Percentiles rank a stretch among this genome's conserved stretches.
These are phyloP conservation scores for Volucella inflata DNA, from an alignment of 2,888 invertebrate genomes.

Conservation along the genomic window DNA sequence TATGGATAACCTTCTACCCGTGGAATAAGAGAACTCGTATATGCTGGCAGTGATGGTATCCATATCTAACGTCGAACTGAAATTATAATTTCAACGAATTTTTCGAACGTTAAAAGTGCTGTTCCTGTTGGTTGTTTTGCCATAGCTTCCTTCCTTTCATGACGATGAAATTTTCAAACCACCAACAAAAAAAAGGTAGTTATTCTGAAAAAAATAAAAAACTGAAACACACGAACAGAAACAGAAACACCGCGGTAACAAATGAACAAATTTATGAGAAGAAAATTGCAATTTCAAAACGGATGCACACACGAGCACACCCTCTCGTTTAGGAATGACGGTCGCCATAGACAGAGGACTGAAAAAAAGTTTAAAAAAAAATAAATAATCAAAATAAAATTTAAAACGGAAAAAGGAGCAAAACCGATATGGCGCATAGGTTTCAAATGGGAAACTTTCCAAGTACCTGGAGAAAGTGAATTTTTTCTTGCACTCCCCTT, in stretches of 20 bases:
- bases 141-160: slow-evolving; percentile 73
- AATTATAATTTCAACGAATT: slow-evolving; percentile 65
- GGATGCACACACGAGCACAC: slow-evolving; percentile 67
- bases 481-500: too few relatives aligned
- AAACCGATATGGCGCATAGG: slow-evolving; percentile 70
- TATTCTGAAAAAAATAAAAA: background rate
- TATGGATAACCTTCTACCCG: slow-evolving; percentile 9
- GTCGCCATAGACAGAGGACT: slow-evolving; percentile 10
- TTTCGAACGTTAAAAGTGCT: slow-evolving; percentile 58
- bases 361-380: slow-evolving; percentile 29
- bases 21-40: background rate
- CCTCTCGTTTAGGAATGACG: slow-evolving; percentile 59
- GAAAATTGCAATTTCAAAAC: slow-evolving; percentile 63
- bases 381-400: slow-evolving; percentile 17
- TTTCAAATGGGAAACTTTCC: slow-evolving; percentile 66
- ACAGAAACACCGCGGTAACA: slow-evolving; percentile 36
- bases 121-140: slow-evolving; percentile 59
- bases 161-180: slow-evolving; percentile 61
- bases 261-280: slow-evolving; percentile 65
- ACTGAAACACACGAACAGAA: slow-evolving; percentile 23
- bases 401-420: slow-evolving; percentile 48
- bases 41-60: slow-evolving; percentile 27
- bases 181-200: background rate
- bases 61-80: slow-evolving; percentile 41
- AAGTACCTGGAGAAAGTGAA: slow-evolving; percentile 6